phyloP scores from a whole-genome alignment of 2,797 vertebrate species.

The Spea hammondii region DNA sequence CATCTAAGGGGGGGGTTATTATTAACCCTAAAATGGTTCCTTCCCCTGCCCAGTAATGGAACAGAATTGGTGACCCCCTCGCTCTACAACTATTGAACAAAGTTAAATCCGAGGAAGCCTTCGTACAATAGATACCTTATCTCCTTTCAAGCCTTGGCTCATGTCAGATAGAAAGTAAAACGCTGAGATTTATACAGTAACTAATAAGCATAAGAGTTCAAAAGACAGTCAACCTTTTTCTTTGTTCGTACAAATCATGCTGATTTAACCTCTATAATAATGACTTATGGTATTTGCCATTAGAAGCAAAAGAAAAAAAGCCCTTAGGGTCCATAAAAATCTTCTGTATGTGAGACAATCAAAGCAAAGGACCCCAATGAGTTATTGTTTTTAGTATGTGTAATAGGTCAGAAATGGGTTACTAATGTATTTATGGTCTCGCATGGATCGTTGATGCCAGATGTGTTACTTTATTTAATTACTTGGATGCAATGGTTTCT shows the following conservation, averaged over 20 bases:
- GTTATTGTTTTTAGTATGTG: conserved; percentile 38
- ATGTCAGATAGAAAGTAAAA: neutral
- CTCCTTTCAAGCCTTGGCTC: no score
- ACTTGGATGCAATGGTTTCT: conserved; percentile 38
- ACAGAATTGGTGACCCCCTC: no score
- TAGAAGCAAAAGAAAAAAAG: conserved; percentile 21
- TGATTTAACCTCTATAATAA: conserved; percentile 14
- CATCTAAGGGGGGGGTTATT: no score
- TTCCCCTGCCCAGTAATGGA: no score
- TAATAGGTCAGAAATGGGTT: conserved; percentile 41
- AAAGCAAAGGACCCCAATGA: conserved; percentile 31
- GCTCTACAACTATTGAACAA: no score
- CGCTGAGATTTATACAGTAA: conserved; percentile 9
- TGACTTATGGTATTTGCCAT: conserved; percentile 30
- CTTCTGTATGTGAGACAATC: conserved; percentile 34
- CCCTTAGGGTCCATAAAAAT: conserved; percentile 41
- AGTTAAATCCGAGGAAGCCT: no score
- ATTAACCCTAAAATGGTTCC: no score
- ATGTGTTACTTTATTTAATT: conserved; percentile 37
- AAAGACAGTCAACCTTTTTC: conserved; percentile 9
- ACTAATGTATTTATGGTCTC: conserved; percentile 47
- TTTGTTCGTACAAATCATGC: conserved; percentile 10
- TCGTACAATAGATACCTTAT: no score
- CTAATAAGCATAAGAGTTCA: neutral
- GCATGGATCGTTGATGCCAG: conserved; percentile 20